Evolutionary conservation across 2,113 vertebrate genomes (phyloP).

Genomic region (Brachypodius melanocephalos): DNA sequence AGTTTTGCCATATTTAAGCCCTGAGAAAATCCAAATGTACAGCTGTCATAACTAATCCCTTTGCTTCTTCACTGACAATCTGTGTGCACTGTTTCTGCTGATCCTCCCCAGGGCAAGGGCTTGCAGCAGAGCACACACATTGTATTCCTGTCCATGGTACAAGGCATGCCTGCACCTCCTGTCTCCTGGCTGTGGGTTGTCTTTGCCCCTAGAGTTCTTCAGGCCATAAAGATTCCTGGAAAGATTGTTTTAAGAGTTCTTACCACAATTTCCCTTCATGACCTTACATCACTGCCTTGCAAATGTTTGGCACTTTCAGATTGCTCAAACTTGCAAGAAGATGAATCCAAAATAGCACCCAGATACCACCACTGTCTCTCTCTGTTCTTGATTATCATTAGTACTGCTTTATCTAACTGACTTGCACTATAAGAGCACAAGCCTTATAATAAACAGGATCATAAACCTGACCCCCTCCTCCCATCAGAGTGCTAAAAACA

Average conservation of each 20-base stretch:
- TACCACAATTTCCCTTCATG: neutral
- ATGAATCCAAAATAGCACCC: neutral
- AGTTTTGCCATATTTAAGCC: neutral
- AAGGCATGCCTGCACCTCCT: neutral
- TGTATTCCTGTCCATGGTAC: neutral
- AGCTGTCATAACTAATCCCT: neutral
- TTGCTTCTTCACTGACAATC: neutral
- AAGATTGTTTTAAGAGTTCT: neutral
- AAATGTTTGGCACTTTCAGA: neutral
- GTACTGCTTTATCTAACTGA: neutral
- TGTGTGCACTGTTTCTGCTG: neutral
- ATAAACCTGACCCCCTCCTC: neutral
- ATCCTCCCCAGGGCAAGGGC: neutral
- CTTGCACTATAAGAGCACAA: neutral
- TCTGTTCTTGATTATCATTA: neutral
- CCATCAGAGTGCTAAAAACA: neutral
- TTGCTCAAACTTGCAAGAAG: neutral
- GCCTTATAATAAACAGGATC: neutral
- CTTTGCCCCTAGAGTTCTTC: neutral
- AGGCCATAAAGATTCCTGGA: neutral
- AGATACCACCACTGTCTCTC: neutral
- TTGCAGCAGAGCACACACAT: neutral
- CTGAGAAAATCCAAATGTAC: neutral
- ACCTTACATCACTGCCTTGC: neutral
- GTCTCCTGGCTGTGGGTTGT: neutral